These are phyloP conservation scores for Drosophila lini DNA, from an alignment of 1,140 invertebrate species.

Conservation along the genomic window DNA sequence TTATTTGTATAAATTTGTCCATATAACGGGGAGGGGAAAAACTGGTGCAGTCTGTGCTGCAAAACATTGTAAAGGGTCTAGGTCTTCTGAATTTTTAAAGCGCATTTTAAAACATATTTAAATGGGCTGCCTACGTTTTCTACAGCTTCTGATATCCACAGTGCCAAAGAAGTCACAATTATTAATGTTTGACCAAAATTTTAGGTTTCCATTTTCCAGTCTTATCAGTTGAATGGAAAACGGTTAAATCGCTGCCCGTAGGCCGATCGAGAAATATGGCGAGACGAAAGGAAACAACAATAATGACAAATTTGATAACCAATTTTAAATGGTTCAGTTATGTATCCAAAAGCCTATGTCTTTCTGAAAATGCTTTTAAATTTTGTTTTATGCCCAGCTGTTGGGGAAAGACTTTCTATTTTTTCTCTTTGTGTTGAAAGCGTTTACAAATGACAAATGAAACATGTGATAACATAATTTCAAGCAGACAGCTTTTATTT, in stretches of 20 bases:
- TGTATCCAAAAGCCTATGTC: slow-evolving; percentile 3
- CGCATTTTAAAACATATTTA: slow-evolving; percentile 27
- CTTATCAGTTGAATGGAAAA: slow-evolving; percentile 46
- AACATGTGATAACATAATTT: slow-evolving; percentile 28
- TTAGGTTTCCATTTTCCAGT: slow-evolving; percentile 8
- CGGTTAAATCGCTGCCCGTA: slow-evolving; percentile 9
- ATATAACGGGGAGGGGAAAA: slow-evolving; percentile 15
- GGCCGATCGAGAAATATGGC: slow-evolving; percentile 14
- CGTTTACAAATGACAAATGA: slow-evolving; percentile 33
- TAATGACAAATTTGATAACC: slow-evolving; percentile 76
- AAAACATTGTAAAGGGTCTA: neutral
- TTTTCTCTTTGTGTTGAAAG: neutral
- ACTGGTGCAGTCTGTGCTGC: slow-evolving; percentile 41
- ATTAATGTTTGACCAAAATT: slow-evolving; percentile 43
- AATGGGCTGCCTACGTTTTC: slow-evolving; percentile 36
- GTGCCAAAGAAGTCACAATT: slow-evolving; percentile 13
- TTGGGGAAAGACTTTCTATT: slow-evolving; percentile 33
- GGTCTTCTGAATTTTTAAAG: slow-evolving; percentile 8
- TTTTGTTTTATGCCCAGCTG: slow-evolving; percentile 16
- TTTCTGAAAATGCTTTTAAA: slow-evolving; percentile 25
- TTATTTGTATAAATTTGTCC: slow-evolving; percentile 54
- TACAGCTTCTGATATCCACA: neutral
- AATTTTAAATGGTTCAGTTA: slow-evolving; percentile 64
- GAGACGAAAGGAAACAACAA: slow-evolving; percentile 21
- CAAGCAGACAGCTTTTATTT: slow-evolving; percentile 18